A percentile compares a stretch with the other conserved stretches of the same genome.
phyloP scores from a whole-genome alignment of 2,113 vertebrate genomes.

The Lathamus discolor region DNA sequence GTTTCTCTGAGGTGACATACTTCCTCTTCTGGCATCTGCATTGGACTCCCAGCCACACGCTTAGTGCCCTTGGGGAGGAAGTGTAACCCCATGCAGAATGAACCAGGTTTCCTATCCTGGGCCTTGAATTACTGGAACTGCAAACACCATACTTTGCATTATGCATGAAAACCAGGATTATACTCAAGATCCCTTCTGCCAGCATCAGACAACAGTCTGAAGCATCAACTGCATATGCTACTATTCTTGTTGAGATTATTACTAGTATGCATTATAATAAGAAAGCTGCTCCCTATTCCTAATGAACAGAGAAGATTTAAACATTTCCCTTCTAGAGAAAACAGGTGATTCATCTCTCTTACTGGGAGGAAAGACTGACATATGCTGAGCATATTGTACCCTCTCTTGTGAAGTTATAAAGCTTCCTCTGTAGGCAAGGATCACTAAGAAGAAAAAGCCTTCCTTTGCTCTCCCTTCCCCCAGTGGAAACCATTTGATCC shows the following conservation, averaged over 20 bases:
- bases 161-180: not conserved
- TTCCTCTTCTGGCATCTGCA: not conserved
- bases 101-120: not conserved
- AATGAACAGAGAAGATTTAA: not conserved
- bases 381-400: slow-evolving; percentile 26
- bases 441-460: not conserved
- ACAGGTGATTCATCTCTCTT: slow-evolving; percentile 45
- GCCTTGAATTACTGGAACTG: not conserved
- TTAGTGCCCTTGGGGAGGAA: not conserved
- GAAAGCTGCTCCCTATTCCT: slow-evolving; percentile 6
- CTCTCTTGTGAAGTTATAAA: not conserved
- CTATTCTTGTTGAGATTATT: not conserved
- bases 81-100: not conserved
- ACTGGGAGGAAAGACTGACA: slow-evolving; percentile 34
- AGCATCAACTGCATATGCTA: not conserved
- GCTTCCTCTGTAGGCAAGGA: slow-evolving; percentile 26
- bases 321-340: not conserved
- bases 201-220: not conserved
- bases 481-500: slow-evolving; percentile 22
- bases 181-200: not conserved
- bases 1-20: not conserved
- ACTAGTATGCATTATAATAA: slow-evolving; percentile 12
- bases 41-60: not conserved
- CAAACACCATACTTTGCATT: not conserved
- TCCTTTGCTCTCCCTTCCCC: not conserved